Conservation (phyloP, 2,888 invertebrate species). For the Drosophila suboccidentalis region DNA sequence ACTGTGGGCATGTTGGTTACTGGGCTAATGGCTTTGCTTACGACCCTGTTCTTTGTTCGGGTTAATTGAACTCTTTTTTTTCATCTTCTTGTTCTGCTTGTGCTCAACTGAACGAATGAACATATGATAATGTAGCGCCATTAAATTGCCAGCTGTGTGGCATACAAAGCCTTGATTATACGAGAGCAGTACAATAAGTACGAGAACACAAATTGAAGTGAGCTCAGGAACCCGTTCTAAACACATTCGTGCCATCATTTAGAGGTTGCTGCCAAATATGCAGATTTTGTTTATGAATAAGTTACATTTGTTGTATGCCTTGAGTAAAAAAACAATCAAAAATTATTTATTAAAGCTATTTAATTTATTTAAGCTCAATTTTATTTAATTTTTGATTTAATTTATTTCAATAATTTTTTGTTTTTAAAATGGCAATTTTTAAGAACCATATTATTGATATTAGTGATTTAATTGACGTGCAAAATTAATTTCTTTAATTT, state of each 20-base stretch:
- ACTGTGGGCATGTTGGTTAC: constrained; percentile 73
- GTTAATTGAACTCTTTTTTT: constrained; percentile 72
- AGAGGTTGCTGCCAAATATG: constrained; percentile 25
- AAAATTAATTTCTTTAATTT: no score
- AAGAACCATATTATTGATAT: no score
- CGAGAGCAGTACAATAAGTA: constrained; percentile 35
- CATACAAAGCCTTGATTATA: constrained; percentile 46
- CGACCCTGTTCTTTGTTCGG: constrained; percentile 71
- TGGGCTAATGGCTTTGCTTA: constrained; percentile 77
- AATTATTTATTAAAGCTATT: not conserved
- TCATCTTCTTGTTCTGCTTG: constrained; percentile 5
- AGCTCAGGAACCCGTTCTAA: constrained; percentile 41
- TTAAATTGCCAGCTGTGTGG: constrained; percentile 46
- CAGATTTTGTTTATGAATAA: constrained; percentile 19
- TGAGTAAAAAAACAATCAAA: not conserved
- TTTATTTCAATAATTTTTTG: not conserved
- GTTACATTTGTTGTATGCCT: constrained; percentile 5
- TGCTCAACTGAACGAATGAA: constrained; percentile 22
- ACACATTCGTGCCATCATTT: constrained; percentile 21
- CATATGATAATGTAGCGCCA: constrained; percentile 38
- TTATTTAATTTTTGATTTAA: not conserved
- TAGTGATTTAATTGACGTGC: no score
- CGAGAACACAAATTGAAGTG: constrained; percentile 24
- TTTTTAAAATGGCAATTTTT: no score
- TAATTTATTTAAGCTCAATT: not conserved